Evolutionary conservation across 2,888 invertebrate genomes (phyloP).

Genomic region (Microplitis manilae): DNA sequence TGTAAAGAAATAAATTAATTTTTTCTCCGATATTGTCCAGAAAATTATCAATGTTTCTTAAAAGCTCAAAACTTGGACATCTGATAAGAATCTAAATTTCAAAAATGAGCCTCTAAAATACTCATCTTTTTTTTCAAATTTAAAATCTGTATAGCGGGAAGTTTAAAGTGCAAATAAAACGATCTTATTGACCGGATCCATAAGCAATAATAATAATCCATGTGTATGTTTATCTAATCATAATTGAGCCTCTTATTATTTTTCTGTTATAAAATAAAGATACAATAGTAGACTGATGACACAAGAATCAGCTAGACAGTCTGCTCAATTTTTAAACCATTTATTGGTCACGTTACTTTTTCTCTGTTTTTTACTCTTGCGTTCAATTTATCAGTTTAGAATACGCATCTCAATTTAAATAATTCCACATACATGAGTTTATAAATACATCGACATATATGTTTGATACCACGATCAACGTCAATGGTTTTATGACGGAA

Average conservation of each 20-base stretch:
- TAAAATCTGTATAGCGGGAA: too few relatives aligned
- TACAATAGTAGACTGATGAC: neutral
- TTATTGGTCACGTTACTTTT: neutral
- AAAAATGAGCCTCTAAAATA: too few relatives aligned
- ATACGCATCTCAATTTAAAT: neutral
- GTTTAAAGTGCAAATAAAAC: too few relatives aligned
- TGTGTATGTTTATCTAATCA: too few relatives aligned
- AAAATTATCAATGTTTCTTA: too few relatives aligned
- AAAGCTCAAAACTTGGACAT: too few relatives aligned
- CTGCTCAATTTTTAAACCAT: neutral
- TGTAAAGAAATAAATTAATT: too few relatives aligned
- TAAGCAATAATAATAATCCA: too few relatives aligned
- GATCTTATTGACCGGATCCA: too few relatives aligned
- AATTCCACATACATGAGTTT: neutral
- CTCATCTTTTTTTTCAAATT: too few relatives aligned
- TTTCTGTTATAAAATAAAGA: neutral
- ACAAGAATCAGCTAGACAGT: neutral
- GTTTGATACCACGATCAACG: neutral
- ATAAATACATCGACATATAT: neutral
- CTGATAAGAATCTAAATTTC: too few relatives aligned
- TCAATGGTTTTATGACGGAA: slow-evolving; percentile 3
- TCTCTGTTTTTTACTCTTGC: neutral
- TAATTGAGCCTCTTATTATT: neutral
- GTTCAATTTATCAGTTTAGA: neutral
- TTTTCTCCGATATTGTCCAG: too few relatives aligned